Evolutionary conservation across 2,797 vertebrate species (phyloP).

Genomic region (Pantherophis vulpinus): DNA sequence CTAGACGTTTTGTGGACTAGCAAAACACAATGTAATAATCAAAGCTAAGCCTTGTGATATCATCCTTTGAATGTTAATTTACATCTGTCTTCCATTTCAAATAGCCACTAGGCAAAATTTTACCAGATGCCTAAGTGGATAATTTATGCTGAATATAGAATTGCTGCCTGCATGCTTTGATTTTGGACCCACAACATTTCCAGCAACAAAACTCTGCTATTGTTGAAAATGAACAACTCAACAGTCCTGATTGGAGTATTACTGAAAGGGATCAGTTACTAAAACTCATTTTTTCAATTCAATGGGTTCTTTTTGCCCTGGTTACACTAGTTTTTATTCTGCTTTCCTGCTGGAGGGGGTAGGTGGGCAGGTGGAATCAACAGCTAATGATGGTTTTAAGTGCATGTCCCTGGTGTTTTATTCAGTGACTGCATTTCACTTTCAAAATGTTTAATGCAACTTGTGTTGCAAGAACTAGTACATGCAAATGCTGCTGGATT

Average conservation of each 20-base stretch:
- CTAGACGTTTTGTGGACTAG: background rate
- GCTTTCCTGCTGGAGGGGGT: no score
- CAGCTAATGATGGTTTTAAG: background rate
- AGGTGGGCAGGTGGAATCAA: background rate
- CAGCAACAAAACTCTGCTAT: background rate
- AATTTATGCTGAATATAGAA: background rate
- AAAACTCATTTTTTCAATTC: background rate
- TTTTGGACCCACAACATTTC: background rate
- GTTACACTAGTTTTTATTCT: background rate
- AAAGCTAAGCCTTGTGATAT: background rate
- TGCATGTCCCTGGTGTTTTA: background rate
- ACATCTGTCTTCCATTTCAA: background rate
- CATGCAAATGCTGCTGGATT: background rate
- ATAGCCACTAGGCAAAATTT: background rate
- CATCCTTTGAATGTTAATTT: background rate
- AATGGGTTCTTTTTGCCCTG: background rate
- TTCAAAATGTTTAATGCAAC: background rate
- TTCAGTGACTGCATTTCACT: background rate
- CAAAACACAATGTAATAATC: background rate
- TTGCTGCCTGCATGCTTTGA: background rate
- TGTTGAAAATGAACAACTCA: background rate
- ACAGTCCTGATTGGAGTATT: background rate
- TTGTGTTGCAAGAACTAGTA: background rate
- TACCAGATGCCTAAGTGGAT: background rate
- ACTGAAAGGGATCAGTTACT: background rate